phyloP scores from a whole-genome alignment of 2,888 invertebrate genomes.

The Leucophenga maculata region DNA sequence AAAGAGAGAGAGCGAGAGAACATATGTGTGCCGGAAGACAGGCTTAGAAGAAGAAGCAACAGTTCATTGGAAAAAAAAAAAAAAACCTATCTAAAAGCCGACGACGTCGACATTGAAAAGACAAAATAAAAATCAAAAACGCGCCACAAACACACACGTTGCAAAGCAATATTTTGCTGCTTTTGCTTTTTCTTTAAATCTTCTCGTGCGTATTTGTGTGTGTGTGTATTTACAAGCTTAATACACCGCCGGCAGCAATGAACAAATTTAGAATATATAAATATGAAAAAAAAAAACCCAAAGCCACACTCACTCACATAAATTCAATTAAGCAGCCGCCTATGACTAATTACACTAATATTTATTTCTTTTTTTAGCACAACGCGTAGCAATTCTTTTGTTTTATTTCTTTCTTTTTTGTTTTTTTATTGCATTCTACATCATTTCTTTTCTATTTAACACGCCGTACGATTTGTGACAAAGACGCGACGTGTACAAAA shows the following conservation, averaged over 20 bases:
- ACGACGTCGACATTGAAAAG: slow-evolving; percentile 5
- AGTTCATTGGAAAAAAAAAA: slow-evolving; percentile 2
- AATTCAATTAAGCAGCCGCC: neutral
- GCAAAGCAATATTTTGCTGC: neutral
- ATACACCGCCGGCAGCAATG: slow-evolving; percentile 39
- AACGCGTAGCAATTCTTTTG: neutral
- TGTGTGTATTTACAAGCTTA: slow-evolving; percentile 12
- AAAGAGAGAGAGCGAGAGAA: neutral
- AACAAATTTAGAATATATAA: slow-evolving; percentile 19
- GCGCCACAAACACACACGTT: slow-evolving; percentile 1
- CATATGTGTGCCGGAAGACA: neutral
- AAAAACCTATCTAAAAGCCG: neutral
- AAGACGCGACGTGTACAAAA: slow-evolving; percentile 15
- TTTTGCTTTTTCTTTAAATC: neutral
- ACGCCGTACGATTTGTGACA: neutral
- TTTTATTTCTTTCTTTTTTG: neutral
- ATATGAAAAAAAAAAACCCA: slow-evolving; percentile 34
- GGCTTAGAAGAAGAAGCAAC: neutral
- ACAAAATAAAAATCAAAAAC: neutral
- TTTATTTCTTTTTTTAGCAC: neutral
- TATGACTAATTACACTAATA: slow-evolving; percentile 12
- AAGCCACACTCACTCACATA: slow-evolving; percentile 11
- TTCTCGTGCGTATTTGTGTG: neutral
- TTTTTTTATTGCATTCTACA: neutral
- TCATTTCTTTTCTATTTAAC: neutral